These are phyloP conservation scores for Drosophila orena DNA, from an alignment of 1,140 invertebrate genomes.

Conservation along the genomic window DNA sequence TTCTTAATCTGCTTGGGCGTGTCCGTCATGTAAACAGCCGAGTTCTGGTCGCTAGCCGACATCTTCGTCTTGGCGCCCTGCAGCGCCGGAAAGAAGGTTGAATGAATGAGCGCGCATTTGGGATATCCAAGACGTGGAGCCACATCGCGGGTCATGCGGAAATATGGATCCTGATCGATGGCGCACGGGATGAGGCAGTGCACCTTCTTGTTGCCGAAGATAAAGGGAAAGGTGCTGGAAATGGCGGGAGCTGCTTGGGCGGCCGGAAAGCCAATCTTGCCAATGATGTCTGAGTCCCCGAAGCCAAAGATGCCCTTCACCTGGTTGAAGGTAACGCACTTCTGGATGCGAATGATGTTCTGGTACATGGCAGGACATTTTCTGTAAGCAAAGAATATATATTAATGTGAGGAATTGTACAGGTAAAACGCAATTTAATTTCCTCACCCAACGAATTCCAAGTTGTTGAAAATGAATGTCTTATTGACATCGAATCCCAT, in stretches of 20 bases:
- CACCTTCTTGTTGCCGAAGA: conserved; percentile 93
- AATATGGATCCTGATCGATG: conserved; percentile 99
- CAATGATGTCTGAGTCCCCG: conserved; percentile 97
- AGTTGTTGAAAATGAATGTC: conserved; percentile 98
- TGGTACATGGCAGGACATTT: conserved; percentile 95
- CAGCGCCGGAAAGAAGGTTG: conserved; percentile 97
- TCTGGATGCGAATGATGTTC: conserved; percentile 96
- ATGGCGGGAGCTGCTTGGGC: conserved; percentile 98
- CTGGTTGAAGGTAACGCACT: conserved; percentile 98
- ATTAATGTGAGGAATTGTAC: too few relatives aligned
- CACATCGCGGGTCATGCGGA: conserved; percentile 99
- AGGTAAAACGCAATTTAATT: conserved; percentile 24
- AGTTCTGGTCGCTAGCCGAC: conserved; percentile 97
- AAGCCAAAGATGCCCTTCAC: conserved; percentile 99
- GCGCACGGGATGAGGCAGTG: conserved; percentile 99
- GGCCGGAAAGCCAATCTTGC: conserved; percentile 98
- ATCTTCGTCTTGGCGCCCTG: conserved; percentile 99
- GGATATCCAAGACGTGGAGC: conserved; percentile 94
- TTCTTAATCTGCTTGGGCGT: conserved; percentile 98
- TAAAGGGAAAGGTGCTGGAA: conserved; percentile 97
- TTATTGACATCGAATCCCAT: conserved; percentile 98
- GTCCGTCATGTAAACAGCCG: conserved; percentile 97
- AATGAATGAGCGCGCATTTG: conserved; percentile 98
- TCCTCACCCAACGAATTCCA: conserved; percentile 95
- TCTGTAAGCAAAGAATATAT: conserved; percentile 84